These are phyloP conservation scores for mouse (Mus musculus) DNA, from an alignment of 2,113 vertebrate species.

Conservation along the genomic window DNA sequence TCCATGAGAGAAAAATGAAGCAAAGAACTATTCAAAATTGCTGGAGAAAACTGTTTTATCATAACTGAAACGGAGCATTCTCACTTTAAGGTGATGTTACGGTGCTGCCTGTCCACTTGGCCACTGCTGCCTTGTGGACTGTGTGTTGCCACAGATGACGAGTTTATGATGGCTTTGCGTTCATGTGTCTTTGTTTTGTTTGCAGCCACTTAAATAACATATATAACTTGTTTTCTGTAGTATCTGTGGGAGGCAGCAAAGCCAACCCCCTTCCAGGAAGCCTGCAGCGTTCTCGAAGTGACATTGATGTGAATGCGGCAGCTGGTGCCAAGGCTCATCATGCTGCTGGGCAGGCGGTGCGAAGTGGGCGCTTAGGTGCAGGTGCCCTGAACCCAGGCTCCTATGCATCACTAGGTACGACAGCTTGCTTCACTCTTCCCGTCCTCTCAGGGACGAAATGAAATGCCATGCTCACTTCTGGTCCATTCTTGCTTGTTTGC, in stretches of 20 bases:
- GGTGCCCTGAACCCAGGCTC: conserved; percentile 91
- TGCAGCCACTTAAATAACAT: background rate
- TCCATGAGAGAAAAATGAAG: background rate
- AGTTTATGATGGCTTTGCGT: background rate
- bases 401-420: conserved; percentile 95
- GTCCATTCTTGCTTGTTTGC: background rate
- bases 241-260: conserved; percentile 89
- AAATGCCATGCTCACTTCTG: background rate
- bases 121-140: background rate
- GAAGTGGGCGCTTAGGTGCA: conserved; percentile 86
- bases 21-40: background rate
- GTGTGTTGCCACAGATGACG: background rate
- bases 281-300: conserved; percentile 96
- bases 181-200: background rate
- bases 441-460: background rate
- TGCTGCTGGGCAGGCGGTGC: conserved; percentile 86
- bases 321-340: conserved; percentile 94
- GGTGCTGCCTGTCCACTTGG: background rate
- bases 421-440: background rate
- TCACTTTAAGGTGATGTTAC: background rate
- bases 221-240: conserved; percentile 79
- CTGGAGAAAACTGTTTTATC: background rate
- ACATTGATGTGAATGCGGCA: conserved; percentile 97
- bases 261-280: conserved; percentile 87
- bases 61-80: background rate